Evolutionary conservation across 2,113 vertebrate species (phyloP), one percentile per base, ranked within the genome.

Genomic region (Callionymus lyra): DNA sequence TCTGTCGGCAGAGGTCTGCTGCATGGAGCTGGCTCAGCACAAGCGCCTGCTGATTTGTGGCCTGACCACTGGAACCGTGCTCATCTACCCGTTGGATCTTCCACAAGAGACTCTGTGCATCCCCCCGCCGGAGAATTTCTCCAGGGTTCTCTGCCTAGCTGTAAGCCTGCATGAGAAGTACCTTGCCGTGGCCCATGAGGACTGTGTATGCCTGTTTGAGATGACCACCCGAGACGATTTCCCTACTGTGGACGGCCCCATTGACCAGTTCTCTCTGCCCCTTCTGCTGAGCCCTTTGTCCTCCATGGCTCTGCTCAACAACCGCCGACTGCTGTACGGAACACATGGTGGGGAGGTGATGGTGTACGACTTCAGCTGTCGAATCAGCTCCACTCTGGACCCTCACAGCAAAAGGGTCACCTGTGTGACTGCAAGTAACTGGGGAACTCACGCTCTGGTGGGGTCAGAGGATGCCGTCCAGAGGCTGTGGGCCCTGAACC

Each of bases 401-500:
- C 66, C 77, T 9, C 89, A 91, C 2, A 10, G 54, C 9, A 74
- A 77, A 38, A 60, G 56, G 6, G 65, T 90, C 31, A 85, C 80
- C 47, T 86, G 88, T 2, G 45, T 90, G 55, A 75, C 65, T 4
- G 63, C 75, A 55, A 81, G 89, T 68, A 86, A 84, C 14, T 2
- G 59, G 19, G 88, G 84, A 41, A 63, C 38, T 2, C 61, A 79
- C 27, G 86, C 72, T 0, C 63, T 89, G 43, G 82, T 88, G 1
- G 85, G 86, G 10, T 83, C 86, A 0, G 70, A 84, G 42, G 87
- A 88, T 6, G 70, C 81, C 0, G 70, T 83, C 12, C 85, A 87
- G 47, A 70, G 79, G 9, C 77, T 89, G 33, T 93, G 91, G 91
- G 82, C 81, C 59, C 65, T 89, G 47, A 70, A 63, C 14, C 75